Base-by-base conservation (phyloP, 2,113 vertebrate species). In the Epinephelus cyanopodus region DNA sequence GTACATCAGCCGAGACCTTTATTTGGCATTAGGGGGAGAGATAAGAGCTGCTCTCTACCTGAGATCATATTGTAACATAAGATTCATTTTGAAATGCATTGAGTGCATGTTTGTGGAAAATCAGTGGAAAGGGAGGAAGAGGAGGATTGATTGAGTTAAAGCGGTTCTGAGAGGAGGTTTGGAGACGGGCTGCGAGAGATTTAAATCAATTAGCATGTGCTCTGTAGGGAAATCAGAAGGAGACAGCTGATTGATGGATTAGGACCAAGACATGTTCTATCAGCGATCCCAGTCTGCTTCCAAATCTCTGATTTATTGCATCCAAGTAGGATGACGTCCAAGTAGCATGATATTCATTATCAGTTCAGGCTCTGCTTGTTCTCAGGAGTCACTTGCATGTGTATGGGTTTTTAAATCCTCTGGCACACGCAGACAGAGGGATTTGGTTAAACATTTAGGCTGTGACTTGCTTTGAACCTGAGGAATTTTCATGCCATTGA, bases 361-460 rank as follows among this genome's bases (percentile, higher is more conserved):
- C 63, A 27, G 27, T 54, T n/a, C 5, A 50, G 21, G 33, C 65
- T 69, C 33, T 29, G 33, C 42, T 63, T 48, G 9, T 33, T 61
- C 74, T 65, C 56, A 64, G 57, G 18, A 64, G 56, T n/a, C 52
- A 48, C 48, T 33, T 33, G n/a, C 17, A n/a, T 53, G 60, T 52
- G 61, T 33, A 5, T 52, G 29, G 52, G 60, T 25, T 37, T 75
- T 29, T 5, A 58, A 82, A 53, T 69, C 69, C 84, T 60, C 64
- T 67, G 63, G 74, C 69, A 57, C 54, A 27, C 8, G 1, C 18
- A 37, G 60, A 58, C 57, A n/a, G 9, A 58, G 48, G 60, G 69
- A 86, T 84, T 84, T 65, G 57, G 64, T 84, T 52, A 69, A 88
- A 75, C 70, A 60, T 87, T 81, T 67, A 53, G 72, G 48, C 72